phyloP scores from a whole-genome alignment of 2,113 vertebrate genomes.

The Donacobius atricapilla region DNA sequence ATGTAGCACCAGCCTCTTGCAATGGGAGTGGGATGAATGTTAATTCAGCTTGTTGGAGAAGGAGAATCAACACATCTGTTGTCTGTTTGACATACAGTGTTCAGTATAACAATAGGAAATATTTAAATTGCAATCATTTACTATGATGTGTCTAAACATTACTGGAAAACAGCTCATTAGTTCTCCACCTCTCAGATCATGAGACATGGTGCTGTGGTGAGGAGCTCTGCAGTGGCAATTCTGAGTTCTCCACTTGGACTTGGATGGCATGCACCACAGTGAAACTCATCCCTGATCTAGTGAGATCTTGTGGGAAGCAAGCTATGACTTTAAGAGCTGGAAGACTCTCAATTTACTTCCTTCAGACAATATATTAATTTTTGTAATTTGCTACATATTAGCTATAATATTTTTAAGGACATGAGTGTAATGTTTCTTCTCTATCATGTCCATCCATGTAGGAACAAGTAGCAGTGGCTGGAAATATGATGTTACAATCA shows the following conservation, averaged over 20 bases:
- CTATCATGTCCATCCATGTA: neutral
- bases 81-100: neutral
- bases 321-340: neutral
- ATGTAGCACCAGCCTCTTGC: neutral
- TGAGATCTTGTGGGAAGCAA: neutral
- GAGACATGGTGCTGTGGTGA: accelerated
- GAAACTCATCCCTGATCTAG: neutral
- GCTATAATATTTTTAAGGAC: neutral
- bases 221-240: neutral
- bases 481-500: neutral
- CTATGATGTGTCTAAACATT: neutral
- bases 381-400: neutral
- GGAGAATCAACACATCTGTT: neutral
- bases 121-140: neutral
- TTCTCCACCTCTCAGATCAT: neutral
- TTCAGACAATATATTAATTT: neutral
- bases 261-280: neutral
- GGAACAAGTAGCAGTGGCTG: neutral
- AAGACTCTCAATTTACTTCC: neutral
- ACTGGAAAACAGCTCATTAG: neutral
- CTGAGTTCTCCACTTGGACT: accelerated
- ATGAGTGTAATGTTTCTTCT: neutral
- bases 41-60: neutral
- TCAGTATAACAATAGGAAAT: neutral
- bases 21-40: neutral